phyloP scores from a whole-genome alignment of 2,797 vertebrate genomes.

The Mormyrops boulengeri region DNA sequence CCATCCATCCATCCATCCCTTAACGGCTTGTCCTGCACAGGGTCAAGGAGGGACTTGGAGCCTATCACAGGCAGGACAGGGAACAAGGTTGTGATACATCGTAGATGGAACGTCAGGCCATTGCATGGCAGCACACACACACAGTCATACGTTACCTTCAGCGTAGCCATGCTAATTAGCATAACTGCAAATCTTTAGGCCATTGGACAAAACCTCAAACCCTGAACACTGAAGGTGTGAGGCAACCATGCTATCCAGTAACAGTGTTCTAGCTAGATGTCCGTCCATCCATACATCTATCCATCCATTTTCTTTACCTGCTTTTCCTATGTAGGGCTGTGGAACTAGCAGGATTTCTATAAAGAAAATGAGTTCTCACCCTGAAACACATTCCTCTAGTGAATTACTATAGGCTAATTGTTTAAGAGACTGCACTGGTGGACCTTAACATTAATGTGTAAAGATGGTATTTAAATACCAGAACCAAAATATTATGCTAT shows the following conservation, averaged over 20 bases:
- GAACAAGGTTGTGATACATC: constrained; percentile 8
- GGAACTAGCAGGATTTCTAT: not conserved
- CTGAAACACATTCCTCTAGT: not conserved
- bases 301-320: not conserved
- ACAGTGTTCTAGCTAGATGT: not conserved
- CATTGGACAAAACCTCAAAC: not conserved
- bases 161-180: not conserved
- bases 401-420: not conserved
- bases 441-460: not conserved
- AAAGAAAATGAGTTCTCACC: not conserved
- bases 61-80: not conserved
- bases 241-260: not conserved
- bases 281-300: not conserved
- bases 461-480: not conserved
- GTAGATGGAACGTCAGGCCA: constrained; percentile 22
- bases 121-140: not conserved
- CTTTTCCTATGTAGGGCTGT: not conserved
- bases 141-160: not conserved
- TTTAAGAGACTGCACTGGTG: not conserved
- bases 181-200: not conserved
- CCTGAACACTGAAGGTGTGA: not conserved
- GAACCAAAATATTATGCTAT: not conserved
- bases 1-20: constrained; percentile 13
- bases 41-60: not conserved
- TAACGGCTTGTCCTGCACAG: not conserved